phyloP scores from a whole-genome alignment of 2,797 vertebrate species.

The Catamblyrhynchus diadema region DNA sequence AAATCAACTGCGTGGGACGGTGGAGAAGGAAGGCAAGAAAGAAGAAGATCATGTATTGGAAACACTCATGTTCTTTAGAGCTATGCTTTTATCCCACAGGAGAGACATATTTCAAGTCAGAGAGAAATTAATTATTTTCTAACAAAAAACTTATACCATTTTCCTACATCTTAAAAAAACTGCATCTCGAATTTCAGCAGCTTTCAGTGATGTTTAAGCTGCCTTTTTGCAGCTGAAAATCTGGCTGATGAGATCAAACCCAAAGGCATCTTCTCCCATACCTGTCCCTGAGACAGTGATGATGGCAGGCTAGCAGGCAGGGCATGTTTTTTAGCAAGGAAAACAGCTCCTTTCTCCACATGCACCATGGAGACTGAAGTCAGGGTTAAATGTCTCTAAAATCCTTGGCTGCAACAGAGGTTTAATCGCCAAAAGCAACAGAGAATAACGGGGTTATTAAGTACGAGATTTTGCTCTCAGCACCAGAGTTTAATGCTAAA shows the following conservation, averaged over 20 bases:
- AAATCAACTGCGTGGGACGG: no score
- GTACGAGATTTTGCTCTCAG: neutral
- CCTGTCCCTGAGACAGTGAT: rapidly evolving
- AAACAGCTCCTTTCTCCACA: neutral
- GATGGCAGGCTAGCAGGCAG: neutral
- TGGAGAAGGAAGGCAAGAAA: no score
- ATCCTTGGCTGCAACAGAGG: neutral
- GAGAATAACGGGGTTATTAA: rapidly evolving
- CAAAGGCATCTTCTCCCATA: neutral
- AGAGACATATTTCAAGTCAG: no score
- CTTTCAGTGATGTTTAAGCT: neutral
- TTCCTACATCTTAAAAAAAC: neutral
- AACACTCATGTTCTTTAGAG: no score
- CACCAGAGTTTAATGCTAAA: no score
- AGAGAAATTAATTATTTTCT: no score
- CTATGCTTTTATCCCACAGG: no score
- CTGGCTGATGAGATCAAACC: neutral
- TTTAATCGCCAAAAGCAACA: no score
- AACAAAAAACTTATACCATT: no score
- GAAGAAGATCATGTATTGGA: no score
- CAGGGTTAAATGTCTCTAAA: neutral
- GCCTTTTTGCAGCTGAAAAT: neutral
- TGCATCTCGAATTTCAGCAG: neutral
- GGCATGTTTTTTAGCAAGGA: neutral
- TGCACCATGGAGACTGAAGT: neutral